Evolutionary conservation across 2,888 invertebrate genomes (phyloP).

Genomic region (Amaurobius ferox): DNA sequence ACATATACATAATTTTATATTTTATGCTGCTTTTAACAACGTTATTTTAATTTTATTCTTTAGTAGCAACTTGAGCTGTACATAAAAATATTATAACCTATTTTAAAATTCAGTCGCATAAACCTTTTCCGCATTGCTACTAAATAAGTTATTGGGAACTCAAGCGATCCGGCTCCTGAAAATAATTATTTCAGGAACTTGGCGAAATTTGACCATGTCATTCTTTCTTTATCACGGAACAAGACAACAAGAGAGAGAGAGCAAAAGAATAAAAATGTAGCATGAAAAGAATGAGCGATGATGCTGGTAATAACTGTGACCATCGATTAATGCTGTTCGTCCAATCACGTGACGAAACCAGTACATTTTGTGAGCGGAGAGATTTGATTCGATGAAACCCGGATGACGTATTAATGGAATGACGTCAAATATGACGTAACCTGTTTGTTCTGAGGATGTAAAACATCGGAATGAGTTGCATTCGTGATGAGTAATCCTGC

Average conservation of each 20-base stretch:
- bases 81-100: too few species aligned
- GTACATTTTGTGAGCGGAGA: constrained; percentile 32
- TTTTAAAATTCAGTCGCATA: too few species aligned
- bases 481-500: too few species aligned
- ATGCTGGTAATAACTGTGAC: constrained; percentile 3
- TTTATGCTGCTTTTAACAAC: too few species aligned
- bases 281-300: constrained; percentile 22
- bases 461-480: background rate
- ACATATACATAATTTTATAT: too few species aligned
- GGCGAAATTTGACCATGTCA: constrained; percentile 40
- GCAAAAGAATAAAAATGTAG: constrained; percentile 12
- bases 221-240: constrained; percentile 8
- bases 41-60: too few species aligned
- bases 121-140: too few species aligned
- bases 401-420: background rate
- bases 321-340: constrained; percentile 45
- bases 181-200: constrained; percentile 53
- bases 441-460: background rate
- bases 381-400: constrained; percentile 32
- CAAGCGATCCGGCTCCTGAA: background rate
- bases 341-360: constrained; percentile 47
- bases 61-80: too few species aligned
- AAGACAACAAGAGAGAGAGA: background rate
- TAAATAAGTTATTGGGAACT: constrained; percentile 33
- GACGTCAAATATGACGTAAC: constrained; percentile 47